Conservation (phyloP, 2,888 invertebrate species). For the Luperina nickerlii region DNA sequence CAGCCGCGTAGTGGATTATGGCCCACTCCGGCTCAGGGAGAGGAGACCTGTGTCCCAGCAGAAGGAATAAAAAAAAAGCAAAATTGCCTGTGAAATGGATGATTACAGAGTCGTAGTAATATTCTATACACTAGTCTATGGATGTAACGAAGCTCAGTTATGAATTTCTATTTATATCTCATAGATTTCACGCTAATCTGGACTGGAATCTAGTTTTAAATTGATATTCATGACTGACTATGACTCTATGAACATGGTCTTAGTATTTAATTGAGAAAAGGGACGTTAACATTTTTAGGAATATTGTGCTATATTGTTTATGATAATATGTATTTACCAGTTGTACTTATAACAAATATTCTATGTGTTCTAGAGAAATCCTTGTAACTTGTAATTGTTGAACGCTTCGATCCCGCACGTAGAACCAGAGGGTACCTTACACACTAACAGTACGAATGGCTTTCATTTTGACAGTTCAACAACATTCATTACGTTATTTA, state of each 20-base stretch:
- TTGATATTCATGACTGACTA: conserved; percentile 27
- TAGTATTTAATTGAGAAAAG: background rate
- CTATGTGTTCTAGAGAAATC: background rate
- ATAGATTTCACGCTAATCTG: conserved; percentile 36
- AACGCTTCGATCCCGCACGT: background rate
- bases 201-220: conserved; percentile 41
- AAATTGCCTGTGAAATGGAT: background rate
- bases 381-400: too few relatives aligned
- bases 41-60: too few relatives aligned
- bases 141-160: conserved; percentile 18
- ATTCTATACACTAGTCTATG: background rate
- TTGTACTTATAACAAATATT: background rate
- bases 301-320: background rate
- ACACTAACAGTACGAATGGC: too few relatives aligned
- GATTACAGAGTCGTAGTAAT: background rate
- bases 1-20: too few relatives aligned
- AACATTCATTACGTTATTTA: too few relatives aligned
- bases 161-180: conserved; percentile 21
- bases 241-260: background rate
- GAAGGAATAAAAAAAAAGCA: background rate
- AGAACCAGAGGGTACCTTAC: background rate
- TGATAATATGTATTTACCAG: background rate
- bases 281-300: background rate
- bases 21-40: too few relatives aligned
- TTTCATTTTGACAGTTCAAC: too few relatives aligned